phyloP scores from a whole-genome alignment of 2,797 vertebrate genomes.

The Paramormyrops hopkinsi region DNA sequence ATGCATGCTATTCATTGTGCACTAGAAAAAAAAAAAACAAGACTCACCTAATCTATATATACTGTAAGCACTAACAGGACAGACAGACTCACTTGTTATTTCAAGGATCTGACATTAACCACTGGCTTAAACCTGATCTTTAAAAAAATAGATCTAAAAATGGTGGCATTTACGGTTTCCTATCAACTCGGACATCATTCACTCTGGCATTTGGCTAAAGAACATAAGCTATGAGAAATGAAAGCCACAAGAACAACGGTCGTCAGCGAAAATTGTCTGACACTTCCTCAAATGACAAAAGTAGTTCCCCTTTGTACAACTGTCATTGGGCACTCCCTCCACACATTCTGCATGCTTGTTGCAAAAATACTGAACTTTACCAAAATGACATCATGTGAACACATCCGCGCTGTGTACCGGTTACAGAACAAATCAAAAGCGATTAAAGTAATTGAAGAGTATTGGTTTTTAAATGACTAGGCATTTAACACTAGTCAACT shows the following conservation, averaged over 20 bases:
- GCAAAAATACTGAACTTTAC: background rate
- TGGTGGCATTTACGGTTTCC: constrained; percentile 13
- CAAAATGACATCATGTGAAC: background rate
- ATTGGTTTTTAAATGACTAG: background rate
- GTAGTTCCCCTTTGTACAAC: constrained; percentile 28
- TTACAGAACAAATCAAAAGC: background rate
- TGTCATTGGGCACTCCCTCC: constrained; percentile 41
- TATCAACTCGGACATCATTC: constrained; percentile 29
- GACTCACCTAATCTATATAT: background rate
- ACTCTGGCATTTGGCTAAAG: constrained; percentile 8
- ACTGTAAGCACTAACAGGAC: background rate
- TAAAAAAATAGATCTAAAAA: background rate
- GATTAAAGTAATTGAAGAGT: background rate
- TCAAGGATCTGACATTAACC: background rate
- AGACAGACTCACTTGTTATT: background rate
- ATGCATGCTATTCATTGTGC: background rate
- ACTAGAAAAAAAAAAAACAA: background rate
- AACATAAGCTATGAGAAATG: background rate
- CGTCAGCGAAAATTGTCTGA: constrained; percentile 35
- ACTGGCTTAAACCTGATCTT: background rate
- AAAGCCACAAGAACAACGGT: background rate
- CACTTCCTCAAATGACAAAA: constrained; percentile 38
- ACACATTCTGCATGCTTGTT: background rate
- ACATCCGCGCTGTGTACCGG: background rate
- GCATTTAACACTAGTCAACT: background rate